phyloP scores from a whole-genome alignment of 2,888 invertebrate species.

The Prenolepis imparis region DNA sequence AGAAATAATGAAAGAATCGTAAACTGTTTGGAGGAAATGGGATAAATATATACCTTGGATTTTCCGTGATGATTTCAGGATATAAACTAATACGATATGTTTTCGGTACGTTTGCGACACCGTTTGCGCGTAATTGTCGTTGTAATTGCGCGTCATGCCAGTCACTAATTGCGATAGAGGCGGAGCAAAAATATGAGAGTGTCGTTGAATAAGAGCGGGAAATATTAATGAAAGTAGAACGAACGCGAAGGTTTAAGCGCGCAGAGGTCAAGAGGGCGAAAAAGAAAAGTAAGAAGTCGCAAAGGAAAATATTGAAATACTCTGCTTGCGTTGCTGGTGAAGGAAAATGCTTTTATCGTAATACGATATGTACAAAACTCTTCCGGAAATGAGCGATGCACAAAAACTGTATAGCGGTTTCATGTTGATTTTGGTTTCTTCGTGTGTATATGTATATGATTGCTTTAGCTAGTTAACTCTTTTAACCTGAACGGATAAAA shows the following conservation, averaged over 20 bases:
- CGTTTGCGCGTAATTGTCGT: neutral
- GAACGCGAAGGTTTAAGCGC: neutral
- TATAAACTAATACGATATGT: neutral
- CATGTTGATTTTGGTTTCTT: neutral
- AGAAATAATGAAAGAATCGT: conserved; percentile 1
- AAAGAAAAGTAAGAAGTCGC: neutral
- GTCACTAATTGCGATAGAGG: conserved; percentile 38
- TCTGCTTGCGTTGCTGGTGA: neutral
- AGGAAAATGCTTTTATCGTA: conserved; percentile 33
- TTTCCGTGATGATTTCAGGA: conserved; percentile 17
- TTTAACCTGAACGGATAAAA: neutral
- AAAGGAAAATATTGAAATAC: neutral
- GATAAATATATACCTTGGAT: neutral
- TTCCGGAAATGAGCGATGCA: neutral
- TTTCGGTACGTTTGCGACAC: conserved; percentile 14
- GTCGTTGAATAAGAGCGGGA: conserved; percentile 12
- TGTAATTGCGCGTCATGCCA: conserved; percentile 16
- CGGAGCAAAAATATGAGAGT: neutral
- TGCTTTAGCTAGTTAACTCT: neutral
- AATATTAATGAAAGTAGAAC: conserved; percentile 40
- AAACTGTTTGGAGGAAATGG: conserved; percentile 2
- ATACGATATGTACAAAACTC: conserved; percentile 8
- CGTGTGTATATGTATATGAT: neutral
- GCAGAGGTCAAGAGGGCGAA: conserved; percentile 10
- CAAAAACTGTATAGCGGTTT: neutral